A percentile compares a stretch with the other conserved stretches of the same genome.
phyloP scores from a whole-genome alignment of 2,113 vertebrate genomes.

The Perca schrenkii region DNA sequence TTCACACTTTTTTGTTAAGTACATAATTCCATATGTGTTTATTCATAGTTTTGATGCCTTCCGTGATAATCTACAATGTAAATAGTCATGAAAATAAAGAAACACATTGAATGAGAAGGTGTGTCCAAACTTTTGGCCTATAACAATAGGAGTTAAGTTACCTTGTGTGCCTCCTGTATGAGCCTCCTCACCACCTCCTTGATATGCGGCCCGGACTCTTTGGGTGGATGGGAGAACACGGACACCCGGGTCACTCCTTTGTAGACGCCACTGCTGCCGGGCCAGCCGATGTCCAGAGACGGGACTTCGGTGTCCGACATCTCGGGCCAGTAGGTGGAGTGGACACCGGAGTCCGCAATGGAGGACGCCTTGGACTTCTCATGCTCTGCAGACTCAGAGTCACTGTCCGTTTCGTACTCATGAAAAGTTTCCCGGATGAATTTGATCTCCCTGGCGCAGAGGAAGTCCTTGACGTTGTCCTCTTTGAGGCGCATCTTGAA shows the following conservation, averaged over 20 bases:
- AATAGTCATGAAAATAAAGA: too few species aligned
- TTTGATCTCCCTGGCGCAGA: constrained; percentile 88
- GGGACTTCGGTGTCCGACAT: constrained; percentile 94
- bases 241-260: constrained; percentile 90
- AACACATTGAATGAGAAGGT: too few species aligned
- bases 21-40: too few species aligned
- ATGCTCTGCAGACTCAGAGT: constrained; percentile 70
- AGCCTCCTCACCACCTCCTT: constrained; percentile 93
- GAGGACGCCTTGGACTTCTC: constrained; percentile 69
- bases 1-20: too few species aligned
- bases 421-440: constrained; percentile 83
- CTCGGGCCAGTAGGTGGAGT: constrained; percentile 94
- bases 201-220: constrained; percentile 90
- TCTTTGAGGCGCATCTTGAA: constrained; percentile 87
- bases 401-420: constrained; percentile 80
- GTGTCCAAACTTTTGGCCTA: too few species aligned
- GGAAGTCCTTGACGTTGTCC: constrained; percentile 88
- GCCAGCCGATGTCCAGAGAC: constrained; percentile 94
- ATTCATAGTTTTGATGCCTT: too few species aligned
- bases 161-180: constrained; percentile 93
- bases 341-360: constrained; percentile 79
- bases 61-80: too few species aligned
- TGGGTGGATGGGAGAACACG: constrained; percentile 93
- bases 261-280: constrained; percentile 86
- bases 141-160: constrained; percentile 64